phyloP scores from a whole-genome alignment of 2,113 vertebrate species.

The Anhinga anhinga region DNA sequence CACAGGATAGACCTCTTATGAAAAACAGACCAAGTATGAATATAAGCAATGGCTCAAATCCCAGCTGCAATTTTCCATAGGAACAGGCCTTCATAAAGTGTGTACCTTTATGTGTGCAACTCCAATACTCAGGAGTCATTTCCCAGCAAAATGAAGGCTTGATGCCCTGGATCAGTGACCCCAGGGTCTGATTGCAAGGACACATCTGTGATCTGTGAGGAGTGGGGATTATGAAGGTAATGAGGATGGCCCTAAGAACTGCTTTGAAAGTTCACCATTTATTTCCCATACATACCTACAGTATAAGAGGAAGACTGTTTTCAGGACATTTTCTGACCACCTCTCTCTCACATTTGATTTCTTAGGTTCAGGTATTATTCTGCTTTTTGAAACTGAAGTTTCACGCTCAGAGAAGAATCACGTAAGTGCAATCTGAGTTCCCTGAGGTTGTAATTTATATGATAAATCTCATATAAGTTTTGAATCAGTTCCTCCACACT shows the following conservation, averaged over 20 bases:
- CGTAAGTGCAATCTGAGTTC: background rate
- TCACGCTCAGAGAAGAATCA: background rate
- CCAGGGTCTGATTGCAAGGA: background rate
- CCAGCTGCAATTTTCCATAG: background rate
- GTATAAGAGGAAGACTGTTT: background rate
- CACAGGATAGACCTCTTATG: background rate
- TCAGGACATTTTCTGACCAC: background rate
- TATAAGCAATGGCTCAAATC: background rate
- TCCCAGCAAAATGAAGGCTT: background rate
- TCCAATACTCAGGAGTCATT: background rate
- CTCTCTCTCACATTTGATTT: background rate
- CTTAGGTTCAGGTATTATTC: background rate
- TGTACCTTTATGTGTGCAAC: background rate
- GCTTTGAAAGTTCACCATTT: background rate
- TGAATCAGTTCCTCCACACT: background rate
- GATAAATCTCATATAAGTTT: background rate
- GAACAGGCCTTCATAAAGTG: background rate
- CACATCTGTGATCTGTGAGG: background rate
- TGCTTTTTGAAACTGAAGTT: background rate
- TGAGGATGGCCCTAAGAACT: background rate
- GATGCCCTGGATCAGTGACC: background rate
- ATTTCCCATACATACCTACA: background rate
- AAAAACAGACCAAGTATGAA: background rate
- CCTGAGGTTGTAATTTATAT: background rate
- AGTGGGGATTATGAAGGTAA: background rate